A percentile compares a stretch with the other conserved stretches of the same genome.
Evolutionary conservation across 1,140 invertebrate genomes (phyloP).

Genomic region (Halyomorpha halys): DNA sequence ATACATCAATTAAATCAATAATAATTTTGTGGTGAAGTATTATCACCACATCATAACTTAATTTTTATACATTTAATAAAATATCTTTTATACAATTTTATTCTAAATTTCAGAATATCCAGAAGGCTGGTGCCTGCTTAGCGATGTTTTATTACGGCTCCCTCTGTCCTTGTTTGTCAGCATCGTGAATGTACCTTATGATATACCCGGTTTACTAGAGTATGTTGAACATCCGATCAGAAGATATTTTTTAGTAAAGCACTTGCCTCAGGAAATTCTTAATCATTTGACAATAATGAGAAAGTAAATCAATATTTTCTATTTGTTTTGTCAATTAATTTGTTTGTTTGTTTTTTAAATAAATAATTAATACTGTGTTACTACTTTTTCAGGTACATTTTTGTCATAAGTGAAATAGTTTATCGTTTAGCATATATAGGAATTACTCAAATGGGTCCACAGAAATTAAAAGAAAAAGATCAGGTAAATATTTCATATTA

Average conservation of each 20-base stretch:
- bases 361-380: background rate
- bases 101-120: conserved; percentile 39
- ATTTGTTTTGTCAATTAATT: background rate
- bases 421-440: conserved; percentile 53
- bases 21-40: no score
- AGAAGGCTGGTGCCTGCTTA: conserved; percentile 63
- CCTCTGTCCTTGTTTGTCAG: conserved; percentile 62
- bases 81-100: background rate
- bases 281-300: conserved; percentile 46
- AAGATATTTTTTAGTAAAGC: conserved; percentile 51
- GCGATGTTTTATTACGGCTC: conserved; percentile 58
- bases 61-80: background rate
- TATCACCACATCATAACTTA: no score
- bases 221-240: conserved; percentile 57
- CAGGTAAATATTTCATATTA: conserved; percentile 34
- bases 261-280: conserved; percentile 41
- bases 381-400: conserved; percentile 43
- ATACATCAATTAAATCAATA: no score
- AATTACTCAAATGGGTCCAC: conserved; percentile 57
- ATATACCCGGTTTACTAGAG: conserved; percentile 46
- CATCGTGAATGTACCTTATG: conserved; percentile 49
- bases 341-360: background rate
- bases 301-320: conserved; percentile 32
- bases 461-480: conserved; percentile 56
- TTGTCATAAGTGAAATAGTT: conserved; percentile 46